phyloP scores from a whole-genome alignment of 2,113 vertebrate species.

The Lophochroa leadbeateri region DNA sequence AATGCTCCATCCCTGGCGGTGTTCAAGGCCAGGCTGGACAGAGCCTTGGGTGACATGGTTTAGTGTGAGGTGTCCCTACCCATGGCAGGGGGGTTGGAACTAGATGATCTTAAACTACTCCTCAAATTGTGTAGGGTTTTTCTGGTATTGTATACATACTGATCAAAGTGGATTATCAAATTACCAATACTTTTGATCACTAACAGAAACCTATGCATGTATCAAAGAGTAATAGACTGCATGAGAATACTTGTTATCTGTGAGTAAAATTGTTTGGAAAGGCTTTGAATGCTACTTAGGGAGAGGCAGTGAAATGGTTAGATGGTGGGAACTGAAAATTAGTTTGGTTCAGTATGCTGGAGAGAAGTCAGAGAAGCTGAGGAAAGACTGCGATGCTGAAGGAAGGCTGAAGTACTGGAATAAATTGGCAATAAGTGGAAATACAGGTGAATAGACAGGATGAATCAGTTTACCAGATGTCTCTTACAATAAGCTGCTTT shows the following conservation, averaged over 20 bases:
- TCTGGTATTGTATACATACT: not conserved
- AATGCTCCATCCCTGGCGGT: too few species aligned
- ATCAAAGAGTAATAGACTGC: not conserved
- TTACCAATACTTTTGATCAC: not conserved
- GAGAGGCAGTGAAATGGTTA: not conserved
- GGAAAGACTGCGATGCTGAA: not conserved
- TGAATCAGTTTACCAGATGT: not conserved
- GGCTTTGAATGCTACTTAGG: not conserved
- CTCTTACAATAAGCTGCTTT: not conserved
- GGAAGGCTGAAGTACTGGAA: not conserved
- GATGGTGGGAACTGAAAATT: not conserved
- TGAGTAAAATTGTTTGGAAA: not conserved
- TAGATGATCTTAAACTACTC: not conserved
- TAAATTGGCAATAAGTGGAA: not conserved
- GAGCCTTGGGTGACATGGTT: too few species aligned
- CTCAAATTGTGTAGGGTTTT: not conserved
- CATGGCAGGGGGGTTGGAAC: too few species aligned
- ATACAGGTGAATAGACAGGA: not conserved
- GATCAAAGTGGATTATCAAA: not conserved
- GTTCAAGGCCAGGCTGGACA: too few species aligned
- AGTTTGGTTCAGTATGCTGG: not conserved
- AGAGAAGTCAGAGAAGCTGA: not conserved
- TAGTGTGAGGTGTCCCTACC: too few species aligned
- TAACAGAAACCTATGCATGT: accelerated
- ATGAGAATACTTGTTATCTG: not conserved